These are phyloP conservation scores for Silurus glanis DNA, from an alignment of 2,113 vertebrate genomes.

Conservation along the genomic window DNA sequence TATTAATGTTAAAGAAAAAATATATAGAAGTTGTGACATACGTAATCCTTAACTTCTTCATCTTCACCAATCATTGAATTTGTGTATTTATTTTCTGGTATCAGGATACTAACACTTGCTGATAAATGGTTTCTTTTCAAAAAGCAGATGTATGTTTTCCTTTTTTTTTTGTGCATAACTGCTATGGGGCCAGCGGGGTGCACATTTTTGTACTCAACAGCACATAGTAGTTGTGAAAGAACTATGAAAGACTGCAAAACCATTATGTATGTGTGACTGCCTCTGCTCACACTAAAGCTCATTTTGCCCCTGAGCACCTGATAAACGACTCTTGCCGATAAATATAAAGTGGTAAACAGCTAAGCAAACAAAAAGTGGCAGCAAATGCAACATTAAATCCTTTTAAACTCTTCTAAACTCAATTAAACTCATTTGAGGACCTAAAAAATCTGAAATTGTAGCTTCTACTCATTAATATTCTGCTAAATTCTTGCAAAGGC, in stretches of 20 bases:
- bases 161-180: not conserved
- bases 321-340: slow-evolving; percentile 19
- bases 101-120: not conserved
- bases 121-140: not conserved
- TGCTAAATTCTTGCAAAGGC: slow-evolving; percentile 14
- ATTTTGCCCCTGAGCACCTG: not conserved
- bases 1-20: not conserved
- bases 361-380: slow-evolving; percentile 25
- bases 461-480: slow-evolving; percentile 21
- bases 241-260: not conserved
- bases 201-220: not conserved
- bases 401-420: slow-evolving; percentile 30
- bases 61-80: not conserved
- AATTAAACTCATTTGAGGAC: slow-evolving; percentile 9
- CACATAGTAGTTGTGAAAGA: not conserved
- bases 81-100: not conserved
- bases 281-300: not conserved
- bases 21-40: not conserved
- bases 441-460: slow-evolving; percentile 10
- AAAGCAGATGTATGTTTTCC: not conserved
- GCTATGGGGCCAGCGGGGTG: not conserved
- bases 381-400: slow-evolving; percentile 19
- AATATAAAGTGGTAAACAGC: slow-evolving; percentile 24
- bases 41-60: not conserved
- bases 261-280: not conserved